Percentiles rank a stretch among this genome's conserved stretches.
Evolutionary conservation across 2,888 invertebrate genomes (phyloP).

Genomic region (Alviniconcha strummeri): DNA sequence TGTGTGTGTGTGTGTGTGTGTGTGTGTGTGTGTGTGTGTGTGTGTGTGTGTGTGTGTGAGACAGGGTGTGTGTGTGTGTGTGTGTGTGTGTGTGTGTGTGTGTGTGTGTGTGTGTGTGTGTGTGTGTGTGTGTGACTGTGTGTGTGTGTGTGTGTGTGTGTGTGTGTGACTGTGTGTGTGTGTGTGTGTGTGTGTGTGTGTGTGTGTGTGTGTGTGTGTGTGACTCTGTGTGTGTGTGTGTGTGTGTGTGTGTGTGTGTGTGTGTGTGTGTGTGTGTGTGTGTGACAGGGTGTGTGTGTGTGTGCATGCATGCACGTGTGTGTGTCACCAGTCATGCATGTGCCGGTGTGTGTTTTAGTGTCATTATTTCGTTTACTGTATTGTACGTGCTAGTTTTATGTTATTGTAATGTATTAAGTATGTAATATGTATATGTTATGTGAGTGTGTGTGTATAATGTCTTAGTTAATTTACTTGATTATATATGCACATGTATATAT

Average conservation of each 20-base stretch:
- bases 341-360: background rate
- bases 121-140: too few species aligned
- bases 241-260: background rate
- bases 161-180: background rate
- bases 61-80: too few species aligned
- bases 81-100: background rate
- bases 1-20: too few species aligned
- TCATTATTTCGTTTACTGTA: too few species aligned
- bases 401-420: too few species aligned
- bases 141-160: slow-evolving; percentile 11
- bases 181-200: too few species aligned
- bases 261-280: background rate
- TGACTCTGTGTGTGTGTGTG: background rate
- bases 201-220: background rate
- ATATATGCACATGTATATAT: too few species aligned
- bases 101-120: background rate
- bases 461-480: too few species aligned
- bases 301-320: background rate
- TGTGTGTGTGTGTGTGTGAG: background rate
- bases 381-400: too few species aligned
- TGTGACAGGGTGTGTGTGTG: too few species aligned
- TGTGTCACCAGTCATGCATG: background rate
- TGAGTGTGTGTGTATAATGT: too few species aligned
- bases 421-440: too few species aligned
- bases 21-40: background rate